These are phyloP conservation scores for Centropristis striata DNA, from an alignment of 2,113 vertebrate genomes.

Conservation along the genomic window DNA sequence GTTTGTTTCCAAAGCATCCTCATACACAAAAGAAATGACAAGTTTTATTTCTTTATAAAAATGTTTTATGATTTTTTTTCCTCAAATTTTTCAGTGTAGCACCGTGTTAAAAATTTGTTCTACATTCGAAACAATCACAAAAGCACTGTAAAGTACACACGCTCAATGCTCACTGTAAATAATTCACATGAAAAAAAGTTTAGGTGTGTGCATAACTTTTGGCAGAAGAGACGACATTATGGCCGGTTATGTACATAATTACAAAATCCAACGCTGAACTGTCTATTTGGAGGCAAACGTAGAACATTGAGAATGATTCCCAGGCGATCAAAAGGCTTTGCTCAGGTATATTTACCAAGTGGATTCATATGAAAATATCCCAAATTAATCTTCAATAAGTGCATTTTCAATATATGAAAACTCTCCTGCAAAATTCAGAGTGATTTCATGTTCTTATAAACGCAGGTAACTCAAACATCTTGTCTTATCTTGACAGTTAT, in stretches of 20 bases:
- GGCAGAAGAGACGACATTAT: constrained; percentile 26
- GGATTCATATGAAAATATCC: constrained; percentile 30
- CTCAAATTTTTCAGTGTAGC: constrained; percentile 15
- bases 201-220: constrained; percentile 23
- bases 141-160: constrained; percentile 17
- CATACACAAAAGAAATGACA: constrained; percentile 23
- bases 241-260: constrained; percentile 73
- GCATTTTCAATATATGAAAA: constrained; percentile 31
- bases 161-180: constrained; percentile 15
- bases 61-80: constrained; percentile 34
- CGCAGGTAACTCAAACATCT: constrained; percentile 1
- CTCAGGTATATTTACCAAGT: neutral
- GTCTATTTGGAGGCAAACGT: constrained; percentile 16
- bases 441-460: constrained; percentile 29
- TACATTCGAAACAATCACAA: constrained; percentile 28
- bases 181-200: constrained; percentile 12
- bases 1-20: constrained; percentile 17
- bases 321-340: constrained; percentile 10
- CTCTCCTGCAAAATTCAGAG: constrained; percentile 1
- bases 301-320: constrained; percentile 5
- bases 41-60: constrained; percentile 74
- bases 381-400: constrained; percentile 15
- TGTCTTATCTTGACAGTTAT: neutral
- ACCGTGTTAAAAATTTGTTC: constrained; percentile 31
- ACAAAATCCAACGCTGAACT: constrained; percentile 46